A percentile compares a stretch with the other conserved stretches of the same genome.
Conservation (phyloP, 2,888 invertebrate species). For the Platerodrilus igneus region DNA sequence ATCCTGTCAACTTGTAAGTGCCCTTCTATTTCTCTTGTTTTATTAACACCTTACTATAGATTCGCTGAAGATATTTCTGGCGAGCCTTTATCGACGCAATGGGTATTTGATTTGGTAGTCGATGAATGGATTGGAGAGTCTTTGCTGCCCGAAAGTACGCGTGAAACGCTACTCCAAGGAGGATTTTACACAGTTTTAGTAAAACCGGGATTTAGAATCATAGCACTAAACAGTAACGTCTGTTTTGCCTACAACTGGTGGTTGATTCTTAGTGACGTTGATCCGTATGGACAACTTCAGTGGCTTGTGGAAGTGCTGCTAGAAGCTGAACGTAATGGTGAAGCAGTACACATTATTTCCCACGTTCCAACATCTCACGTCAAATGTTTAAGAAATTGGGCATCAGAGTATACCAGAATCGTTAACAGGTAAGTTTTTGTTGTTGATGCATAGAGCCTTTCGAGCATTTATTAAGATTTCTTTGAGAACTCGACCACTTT, state of each 20-base stretch:
- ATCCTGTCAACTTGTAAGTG: slow-evolving; percentile 76
- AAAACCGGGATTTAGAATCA: slow-evolving; percentile 64
- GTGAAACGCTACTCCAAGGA: slow-evolving; percentile 56
- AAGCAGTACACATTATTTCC: slow-evolving; percentile 74
- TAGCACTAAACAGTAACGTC: slow-evolving; percentile 77
- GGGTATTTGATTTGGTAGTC: slow-evolving; percentile 72
- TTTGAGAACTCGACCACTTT: too few relatives aligned
- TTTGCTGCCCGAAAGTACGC: slow-evolving; percentile 64
- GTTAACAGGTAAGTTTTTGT: slow-evolving; percentile 30
- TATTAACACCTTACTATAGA: too few relatives aligned
- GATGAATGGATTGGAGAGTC: slow-evolving; percentile 66
- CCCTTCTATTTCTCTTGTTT: too few relatives aligned
- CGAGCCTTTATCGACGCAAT: slow-evolving; percentile 53
- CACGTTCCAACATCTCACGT: slow-evolving; percentile 74
- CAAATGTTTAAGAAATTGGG: slow-evolving; percentile 67
- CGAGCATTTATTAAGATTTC: too few relatives aligned
- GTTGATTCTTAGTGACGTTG: slow-evolving; percentile 52
- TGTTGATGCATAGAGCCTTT: too few relatives aligned
- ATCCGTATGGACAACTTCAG: slow-evolving; percentile 68
- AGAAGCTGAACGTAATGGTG: slow-evolving; percentile 65
- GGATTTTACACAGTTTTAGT: slow-evolving; percentile 76
- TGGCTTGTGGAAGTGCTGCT: slow-evolving; percentile 73
- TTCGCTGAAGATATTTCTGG: slow-evolving; percentile 9
- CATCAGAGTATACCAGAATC: slow-evolving; percentile 58
- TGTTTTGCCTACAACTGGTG: slow-evolving; percentile 54